Base-by-base conservation (phyloP, 1,140 invertebrate genomes). In the Seison nebaliae region DNA sequence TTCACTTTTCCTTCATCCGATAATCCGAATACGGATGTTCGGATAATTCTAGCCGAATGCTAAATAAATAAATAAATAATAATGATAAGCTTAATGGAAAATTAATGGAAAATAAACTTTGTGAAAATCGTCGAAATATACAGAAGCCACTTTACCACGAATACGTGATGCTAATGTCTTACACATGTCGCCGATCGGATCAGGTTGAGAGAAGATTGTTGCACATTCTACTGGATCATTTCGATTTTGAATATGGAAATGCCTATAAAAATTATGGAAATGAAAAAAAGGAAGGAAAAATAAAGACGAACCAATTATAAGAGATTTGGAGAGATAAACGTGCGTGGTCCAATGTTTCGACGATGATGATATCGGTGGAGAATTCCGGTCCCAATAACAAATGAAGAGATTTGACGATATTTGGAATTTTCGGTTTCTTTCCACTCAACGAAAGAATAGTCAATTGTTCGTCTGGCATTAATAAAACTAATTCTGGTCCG, bases 341-440 rank as follows among this genome's bases (percentile, higher is more conserved):
- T 3, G 54, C 54, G 50, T 57, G 54, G 36, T 57, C 54, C 32
- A 53, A 46, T 21, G 53, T 57, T 43, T 57, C 54, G 22, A 57
- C 51, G 49, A 48, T 48, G 36, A 54, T 35, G 16, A 51, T 48
- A 43, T 55, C 54, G 28, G 53, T 51, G 5, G 52, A 55, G 36
- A 52, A 57, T 34, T 57, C 54, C 9, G 54, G 54, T 6, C 54
- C 54, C 20, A 57, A 42, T 49, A 57, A 50, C 31, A 57, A 41
- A 44, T 50, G 52, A 8, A 57, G 36, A 16, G 53, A 51, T 39
- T 54, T 51, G 28, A 55, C 42, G 5, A 48, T 48, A 46, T 49
- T 44, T 14, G 39, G 28, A 40, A 45, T 46, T 35, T 57, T 57
- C 11, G 54, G 54, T 43, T 55, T 55, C 6, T 53, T 53, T 46